Evolutionary conservation across 2,113 vertebrate species (phyloP), one percentile per base, ranked within the genome.

Genomic region (Oceanodroma tethys): DNA sequence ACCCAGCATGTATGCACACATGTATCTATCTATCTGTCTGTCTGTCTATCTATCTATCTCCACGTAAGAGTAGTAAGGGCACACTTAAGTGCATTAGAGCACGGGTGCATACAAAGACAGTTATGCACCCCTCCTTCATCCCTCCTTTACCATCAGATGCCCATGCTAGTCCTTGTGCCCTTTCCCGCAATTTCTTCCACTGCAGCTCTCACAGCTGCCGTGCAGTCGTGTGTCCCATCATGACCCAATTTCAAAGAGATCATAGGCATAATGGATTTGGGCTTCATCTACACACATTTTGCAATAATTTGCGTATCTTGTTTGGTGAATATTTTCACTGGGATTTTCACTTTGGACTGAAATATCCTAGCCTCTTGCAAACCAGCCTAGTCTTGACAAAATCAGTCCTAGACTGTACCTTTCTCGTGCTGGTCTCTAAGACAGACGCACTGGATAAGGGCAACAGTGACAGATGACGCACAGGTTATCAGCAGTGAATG

Each of bases 371-470:
- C 30, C n/a, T 65, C 72, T 70, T 70, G n/a, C 22, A 73, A 60
- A 88, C 7, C 38, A 83, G 19, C 11, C 42, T 36, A 20, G 32
- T 42, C 36, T 32, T 84, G 59, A 50, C 23, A 66, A 78, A 89
- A 71, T 19, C 34, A 63, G 43, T 71, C 70, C 38, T 36, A 18
- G 36, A 43, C 12, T 16, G 18, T 18, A 45, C n/a, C 7, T 32
- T 60, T 36, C 43, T 18, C 23, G 20, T 32, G 26, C 52, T 50
- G 32, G 42, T 70, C 16, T 81, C 17, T 10, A 29, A 55, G 80
- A 45, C 13, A 32, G 50, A 67, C 0, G 0, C 20, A 22, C 27
- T 58, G 72, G 29, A 5, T 62, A 66, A 81, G 40, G 43, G 47
- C 52, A 93, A n/a, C 56, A 34, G 43, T 32, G 89, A 59, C 55